phyloP scores from a whole-genome alignment of 1,140 invertebrate species.

The Vanessa atalanta region DNA sequence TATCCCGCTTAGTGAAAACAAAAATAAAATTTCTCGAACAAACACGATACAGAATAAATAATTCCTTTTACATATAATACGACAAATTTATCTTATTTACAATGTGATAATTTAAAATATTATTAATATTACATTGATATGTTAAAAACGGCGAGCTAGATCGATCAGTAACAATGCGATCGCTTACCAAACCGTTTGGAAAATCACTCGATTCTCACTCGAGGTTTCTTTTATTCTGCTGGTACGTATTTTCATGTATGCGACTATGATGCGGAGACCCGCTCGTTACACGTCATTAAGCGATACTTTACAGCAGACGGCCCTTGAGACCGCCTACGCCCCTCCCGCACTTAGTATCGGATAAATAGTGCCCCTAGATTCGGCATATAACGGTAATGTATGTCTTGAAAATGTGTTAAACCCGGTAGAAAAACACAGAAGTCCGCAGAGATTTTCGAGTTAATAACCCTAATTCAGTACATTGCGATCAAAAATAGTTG shows the following conservation, averaged over 20 bases:
- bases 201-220: slow-evolving; percentile 41
- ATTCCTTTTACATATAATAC: no score
- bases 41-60: no score
- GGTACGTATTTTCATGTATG: slow-evolving; percentile 53
- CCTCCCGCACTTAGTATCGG: slow-evolving; percentile 50
- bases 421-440: background rate
- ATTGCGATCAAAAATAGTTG: no score
- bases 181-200: slow-evolving; percentile 38
- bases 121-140: background rate
- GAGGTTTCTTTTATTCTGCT: slow-evolving; percentile 37
- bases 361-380: slow-evolving; percentile 42
- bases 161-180: slow-evolving; percentile 20
- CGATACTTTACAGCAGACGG: slow-evolving; percentile 80
- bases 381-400: slow-evolving; percentile 16
- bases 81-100: no score
- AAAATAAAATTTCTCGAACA: no score
- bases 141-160: background rate
- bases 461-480: background rate
- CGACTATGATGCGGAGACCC: slow-evolving; percentile 60
- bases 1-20: no score
- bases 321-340: slow-evolving; percentile 73
- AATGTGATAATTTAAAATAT: background rate
- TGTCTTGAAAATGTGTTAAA: background rate
- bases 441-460: background rate
- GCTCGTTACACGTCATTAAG: slow-evolving; percentile 79